Evolutionary conservation across 2,888 invertebrate genomes (phyloP).

Genomic region (Muschampia plurimacula): DNA sequence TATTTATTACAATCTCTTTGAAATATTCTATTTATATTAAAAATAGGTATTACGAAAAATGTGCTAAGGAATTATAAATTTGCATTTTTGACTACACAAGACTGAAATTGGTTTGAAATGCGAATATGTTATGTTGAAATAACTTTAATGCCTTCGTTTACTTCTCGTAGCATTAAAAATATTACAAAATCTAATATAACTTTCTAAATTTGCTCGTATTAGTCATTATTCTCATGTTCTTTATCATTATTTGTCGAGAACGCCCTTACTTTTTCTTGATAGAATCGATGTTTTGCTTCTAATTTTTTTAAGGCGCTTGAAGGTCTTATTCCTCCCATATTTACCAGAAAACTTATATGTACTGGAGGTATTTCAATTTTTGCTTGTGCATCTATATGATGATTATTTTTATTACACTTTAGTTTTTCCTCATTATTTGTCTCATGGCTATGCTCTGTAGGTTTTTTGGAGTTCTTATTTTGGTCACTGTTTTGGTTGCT

Average conservation of each 20-base stretch:
- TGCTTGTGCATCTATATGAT: constrained; percentile 40
- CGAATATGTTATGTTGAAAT: too few relatives aligned
- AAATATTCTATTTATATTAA: neutral
- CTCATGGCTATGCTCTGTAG: constrained; percentile 27
- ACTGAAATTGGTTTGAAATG: too few relatives aligned
- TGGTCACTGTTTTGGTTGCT: constrained; percentile 40
- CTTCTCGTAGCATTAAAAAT: constrained; percentile 2
- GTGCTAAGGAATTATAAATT: too few relatives aligned
- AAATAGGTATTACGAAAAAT: too few relatives aligned
- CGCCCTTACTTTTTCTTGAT: constrained; percentile 73
- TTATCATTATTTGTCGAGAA: constrained; percentile 50
- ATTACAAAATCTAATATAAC: constrained; percentile 11
- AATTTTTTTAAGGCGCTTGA: constrained; percentile 66
- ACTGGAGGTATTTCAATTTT: constrained; percentile 58
- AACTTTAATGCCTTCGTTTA: too few relatives aligned
- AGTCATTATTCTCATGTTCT: constrained; percentile 5
- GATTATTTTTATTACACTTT: constrained; percentile 16
- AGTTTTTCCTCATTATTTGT: constrained; percentile 11
- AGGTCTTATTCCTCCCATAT: constrained; percentile 65
- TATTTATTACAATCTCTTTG: neutral
- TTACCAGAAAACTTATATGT: constrained; percentile 73
- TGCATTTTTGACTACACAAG: too few relatives aligned
- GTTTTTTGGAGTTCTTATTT: constrained; percentile 40
- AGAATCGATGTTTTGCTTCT: constrained; percentile 76
- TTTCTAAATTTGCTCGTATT: neutral